Conservation (phyloP, 1,140 invertebrate species). For the Calosoma granatense region DNA sequence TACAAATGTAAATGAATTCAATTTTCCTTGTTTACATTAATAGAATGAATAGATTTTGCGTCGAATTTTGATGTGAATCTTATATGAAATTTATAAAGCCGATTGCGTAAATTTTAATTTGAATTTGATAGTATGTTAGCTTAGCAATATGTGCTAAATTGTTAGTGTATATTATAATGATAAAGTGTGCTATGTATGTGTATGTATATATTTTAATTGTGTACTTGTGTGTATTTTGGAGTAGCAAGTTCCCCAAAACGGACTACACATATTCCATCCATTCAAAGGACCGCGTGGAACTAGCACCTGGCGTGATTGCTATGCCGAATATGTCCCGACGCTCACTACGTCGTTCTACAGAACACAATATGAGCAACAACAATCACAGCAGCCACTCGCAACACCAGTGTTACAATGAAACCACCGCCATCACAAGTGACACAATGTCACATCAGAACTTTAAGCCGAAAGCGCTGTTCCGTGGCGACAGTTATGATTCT, state of each 20-base stretch:
- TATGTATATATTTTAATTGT: too few relatives aligned
- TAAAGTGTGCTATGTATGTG: too few relatives aligned
- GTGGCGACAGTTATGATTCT: background rate
- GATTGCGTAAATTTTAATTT: too few relatives aligned
- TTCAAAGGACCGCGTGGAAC: conserved; percentile 63
- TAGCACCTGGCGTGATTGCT: conserved; percentile 63
- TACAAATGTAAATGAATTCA: too few relatives aligned
- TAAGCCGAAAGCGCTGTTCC: background rate
- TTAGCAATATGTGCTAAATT: too few relatives aligned
- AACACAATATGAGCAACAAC: background rate
- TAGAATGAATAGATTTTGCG: too few relatives aligned
- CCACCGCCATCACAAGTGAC: background rate
- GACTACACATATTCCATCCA: conserved; percentile 69
- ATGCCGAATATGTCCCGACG: conserved; percentile 75
- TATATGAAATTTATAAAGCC: too few relatives aligned
- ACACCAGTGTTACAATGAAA: background rate
- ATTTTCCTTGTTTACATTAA: too few relatives aligned
- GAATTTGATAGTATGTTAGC: too few relatives aligned
- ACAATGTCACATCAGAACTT: background rate
- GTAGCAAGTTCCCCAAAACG: conserved; percentile 70
- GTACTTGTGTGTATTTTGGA: too few relatives aligned
- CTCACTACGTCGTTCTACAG: conserved; percentile 29
- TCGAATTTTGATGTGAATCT: too few relatives aligned
- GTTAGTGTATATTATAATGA: too few relatives aligned
- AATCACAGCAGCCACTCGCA: background rate